A percentile compares a stretch with the other conserved stretches of the same genome.
Conservation (phyloP, 2,113 vertebrate species). For the Calyptomena viridis region DNA sequence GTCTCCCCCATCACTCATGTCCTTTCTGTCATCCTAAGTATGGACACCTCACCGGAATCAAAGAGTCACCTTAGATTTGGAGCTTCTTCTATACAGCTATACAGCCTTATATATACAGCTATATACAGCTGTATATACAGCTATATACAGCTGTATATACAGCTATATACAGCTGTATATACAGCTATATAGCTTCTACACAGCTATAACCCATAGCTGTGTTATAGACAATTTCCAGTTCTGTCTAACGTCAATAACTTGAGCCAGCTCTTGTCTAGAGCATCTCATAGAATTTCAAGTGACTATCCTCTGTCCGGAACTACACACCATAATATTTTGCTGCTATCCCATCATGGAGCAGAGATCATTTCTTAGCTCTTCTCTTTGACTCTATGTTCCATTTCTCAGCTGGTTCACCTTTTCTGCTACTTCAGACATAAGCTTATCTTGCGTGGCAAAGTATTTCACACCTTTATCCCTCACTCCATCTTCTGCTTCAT, state of each 20-base stretch:
- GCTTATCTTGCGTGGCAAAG: not conserved
- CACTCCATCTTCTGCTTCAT: not conserved
- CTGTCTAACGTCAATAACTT: not conserved
- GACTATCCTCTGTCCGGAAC: not conserved
- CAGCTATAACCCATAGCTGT: too few relatives aligned
- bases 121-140: too few relatives aligned
- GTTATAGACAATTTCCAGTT: not conserved
- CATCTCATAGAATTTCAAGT: not conserved
- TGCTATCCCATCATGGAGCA: not conserved
- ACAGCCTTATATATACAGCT: too few relatives aligned
- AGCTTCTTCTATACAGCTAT: not conserved
- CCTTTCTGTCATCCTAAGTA: not conserved
- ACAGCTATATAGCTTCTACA: too few relatives aligned
- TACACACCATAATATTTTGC: not conserved
- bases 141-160: too few relatives aligned
- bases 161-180: too few relatives aligned
- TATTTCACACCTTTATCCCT: not conserved
- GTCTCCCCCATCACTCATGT: not conserved
- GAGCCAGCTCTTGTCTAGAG: not conserved
- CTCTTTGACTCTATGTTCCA: not conserved
- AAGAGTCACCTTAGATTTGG: not conserved
- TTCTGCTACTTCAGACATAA: not conserved
- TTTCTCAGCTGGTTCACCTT: not conserved
- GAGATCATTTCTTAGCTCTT: not conserved
- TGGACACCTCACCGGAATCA: not conserved